Percentiles rank a stretch among this genome's conserved stretches.
These are phyloP conservation scores for Aricia agestis DNA, from an alignment of 1,140 invertebrate genomes.

Conservation along the genomic window DNA sequence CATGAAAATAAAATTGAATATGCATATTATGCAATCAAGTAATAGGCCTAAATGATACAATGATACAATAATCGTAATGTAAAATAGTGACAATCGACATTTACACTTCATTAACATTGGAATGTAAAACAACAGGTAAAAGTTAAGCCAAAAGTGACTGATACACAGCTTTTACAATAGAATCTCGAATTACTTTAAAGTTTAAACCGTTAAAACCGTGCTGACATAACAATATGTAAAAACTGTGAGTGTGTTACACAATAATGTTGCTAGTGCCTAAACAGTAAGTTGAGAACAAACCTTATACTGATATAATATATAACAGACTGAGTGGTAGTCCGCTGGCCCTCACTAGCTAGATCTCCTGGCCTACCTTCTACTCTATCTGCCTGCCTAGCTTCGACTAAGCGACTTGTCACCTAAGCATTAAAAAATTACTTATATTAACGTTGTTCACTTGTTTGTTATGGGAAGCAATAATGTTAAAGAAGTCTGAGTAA, in stretches of 20 bases:
- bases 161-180: conserved; percentile 58
- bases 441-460: conserved; percentile 23
- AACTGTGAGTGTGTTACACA: conserved; percentile 46
- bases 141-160: conserved; percentile 14
- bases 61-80: conserved; percentile 9
- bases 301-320: conserved; percentile 37
- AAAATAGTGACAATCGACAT: conserved; percentile 7
- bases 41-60: conserved; percentile 8
- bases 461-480: conserved; percentile 2
- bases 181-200: conserved; percentile 36
- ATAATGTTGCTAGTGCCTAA: conserved; percentile 44
- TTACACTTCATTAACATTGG: conserved; percentile 3
- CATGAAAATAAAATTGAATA: conserved; percentile 32
- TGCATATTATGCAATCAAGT: neutral
- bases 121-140: conserved; percentile 11
- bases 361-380: conserved; percentile 56
- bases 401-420: conserved; percentile 67
- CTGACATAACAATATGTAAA: conserved; percentile 27
- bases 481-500: conserved; percentile 19
- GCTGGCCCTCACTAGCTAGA: conserved; percentile 63
- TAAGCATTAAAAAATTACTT: conserved; percentile 62
- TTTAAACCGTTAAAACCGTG: conserved; percentile 50
- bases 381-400: conserved; percentile 70
- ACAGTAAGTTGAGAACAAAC: conserved; percentile 58
- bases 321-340: conserved; percentile 40